Percentiles rank a stretch among this genome's conserved stretches.
Evolutionary conservation across 2,113 vertebrate genomes (phyloP).

Genomic region (Caranx ignobilis): DNA sequence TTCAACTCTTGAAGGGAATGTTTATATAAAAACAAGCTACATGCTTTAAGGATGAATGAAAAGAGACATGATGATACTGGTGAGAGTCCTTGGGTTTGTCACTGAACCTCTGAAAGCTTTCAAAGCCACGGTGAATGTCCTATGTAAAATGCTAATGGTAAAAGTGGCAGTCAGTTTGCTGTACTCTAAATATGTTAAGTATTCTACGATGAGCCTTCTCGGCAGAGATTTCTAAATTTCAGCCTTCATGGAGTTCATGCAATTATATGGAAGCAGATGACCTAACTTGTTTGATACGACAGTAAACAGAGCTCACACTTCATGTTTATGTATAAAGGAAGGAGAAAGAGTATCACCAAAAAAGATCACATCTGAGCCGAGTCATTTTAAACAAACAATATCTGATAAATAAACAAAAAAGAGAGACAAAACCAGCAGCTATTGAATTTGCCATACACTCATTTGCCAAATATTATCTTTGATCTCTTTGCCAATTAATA

Average conservation of each 20-base stretch:
- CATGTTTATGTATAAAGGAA: slow-evolving; percentile 20
- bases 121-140: background rate
- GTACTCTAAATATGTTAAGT: background rate
- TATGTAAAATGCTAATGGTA: background rate
- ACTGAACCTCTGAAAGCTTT: slow-evolving; percentile 19
- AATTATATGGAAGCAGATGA: slow-evolving; percentile 6
- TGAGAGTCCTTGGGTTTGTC: slow-evolving; percentile 21
- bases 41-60: slow-evolving; percentile 47
- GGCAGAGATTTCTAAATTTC: background rate
- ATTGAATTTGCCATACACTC: slow-evolving; percentile 9
- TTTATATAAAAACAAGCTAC: slow-evolving; percentile 39
- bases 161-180: background rate
- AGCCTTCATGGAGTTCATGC: background rate
- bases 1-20: slow-evolving; percentile 46
- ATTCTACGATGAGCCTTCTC: slow-evolving; percentile 1
- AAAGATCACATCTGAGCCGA: background rate
- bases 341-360: background rate
- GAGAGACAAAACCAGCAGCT: slow-evolving; percentile 5
- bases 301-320: slow-evolving; percentile 15
- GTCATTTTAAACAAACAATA: slow-evolving; percentile 4
- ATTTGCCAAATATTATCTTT: slow-evolving; percentile 44
- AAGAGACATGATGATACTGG: slow-evolving; percentile 12
- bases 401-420: background rate
- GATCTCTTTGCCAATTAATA: slow-evolving; percentile 46
- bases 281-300: background rate